phyloP scores from a whole-genome alignment of 2,113 vertebrate genomes.

The Acinonyx jubatus region DNA sequence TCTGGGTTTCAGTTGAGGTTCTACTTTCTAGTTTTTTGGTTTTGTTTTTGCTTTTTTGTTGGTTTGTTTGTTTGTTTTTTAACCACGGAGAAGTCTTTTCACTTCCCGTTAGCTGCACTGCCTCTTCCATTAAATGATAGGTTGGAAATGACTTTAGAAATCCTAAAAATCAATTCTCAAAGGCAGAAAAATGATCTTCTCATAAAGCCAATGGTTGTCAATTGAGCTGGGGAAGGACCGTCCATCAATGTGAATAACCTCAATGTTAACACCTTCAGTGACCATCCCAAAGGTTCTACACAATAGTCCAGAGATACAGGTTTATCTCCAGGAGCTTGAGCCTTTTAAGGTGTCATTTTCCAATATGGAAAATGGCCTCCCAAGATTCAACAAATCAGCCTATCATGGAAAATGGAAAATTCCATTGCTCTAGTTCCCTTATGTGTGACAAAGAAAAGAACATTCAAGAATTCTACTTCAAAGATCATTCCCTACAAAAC shows the following conservation, averaged over 20 bases:
- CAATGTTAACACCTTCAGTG: neutral
- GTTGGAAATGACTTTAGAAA: no score
- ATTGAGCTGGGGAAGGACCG: neutral
- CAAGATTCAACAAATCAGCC: neutral
- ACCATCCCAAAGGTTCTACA: neutral
- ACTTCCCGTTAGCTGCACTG: neutral
- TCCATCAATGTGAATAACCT: neutral
- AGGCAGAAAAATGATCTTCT: neutral
- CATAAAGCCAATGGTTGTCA: neutral
- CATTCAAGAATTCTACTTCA: neutral
- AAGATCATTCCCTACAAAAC: neutral
- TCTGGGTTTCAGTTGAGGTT: neutral
- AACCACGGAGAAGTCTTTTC: neutral
- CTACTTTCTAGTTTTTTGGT: neutral
- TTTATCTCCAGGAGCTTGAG: neutral
- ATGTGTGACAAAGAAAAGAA: conserved; percentile 15
- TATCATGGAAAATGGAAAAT: neutral
- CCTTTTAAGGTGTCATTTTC: neutral
- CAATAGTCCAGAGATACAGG: neutral
- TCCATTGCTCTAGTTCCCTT: neutral
- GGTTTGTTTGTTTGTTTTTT: no score
- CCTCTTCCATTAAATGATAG: neutral
- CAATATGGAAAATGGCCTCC: neutral
- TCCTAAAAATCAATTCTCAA: neutral
- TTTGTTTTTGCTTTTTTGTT: no score